Conservation (phyloP, 2,113 vertebrate species). For the Cricetomys ansorgei region DNA sequence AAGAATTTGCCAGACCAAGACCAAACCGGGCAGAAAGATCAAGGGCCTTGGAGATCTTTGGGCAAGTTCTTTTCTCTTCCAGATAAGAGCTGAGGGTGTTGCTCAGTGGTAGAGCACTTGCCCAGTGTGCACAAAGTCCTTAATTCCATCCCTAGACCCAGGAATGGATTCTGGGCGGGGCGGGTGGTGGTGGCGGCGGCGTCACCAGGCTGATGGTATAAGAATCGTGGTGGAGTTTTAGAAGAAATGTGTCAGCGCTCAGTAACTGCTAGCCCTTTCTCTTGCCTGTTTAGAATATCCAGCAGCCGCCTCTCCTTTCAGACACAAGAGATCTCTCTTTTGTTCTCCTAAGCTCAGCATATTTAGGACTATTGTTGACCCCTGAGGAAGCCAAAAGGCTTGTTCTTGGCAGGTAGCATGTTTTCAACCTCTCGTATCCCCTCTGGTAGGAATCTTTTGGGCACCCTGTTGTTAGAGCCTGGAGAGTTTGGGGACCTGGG, state of each 20-base stretch:
- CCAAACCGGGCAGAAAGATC: not conserved
- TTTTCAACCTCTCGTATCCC: constrained; percentile 83
- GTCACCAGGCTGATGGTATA: rapidly evolving
- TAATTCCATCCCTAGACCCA: not conserved
- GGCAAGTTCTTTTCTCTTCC: not conserved
- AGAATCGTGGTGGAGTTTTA: not conserved
- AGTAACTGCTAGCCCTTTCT: not conserved
- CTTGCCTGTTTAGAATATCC: not conserved
- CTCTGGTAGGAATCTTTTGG: constrained; percentile 76
- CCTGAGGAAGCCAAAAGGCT: not conserved
- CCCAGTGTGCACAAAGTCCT: not conserved
- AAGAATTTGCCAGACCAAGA: not conserved
- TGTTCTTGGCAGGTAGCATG: not conserved
- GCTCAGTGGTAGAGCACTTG: not conserved
- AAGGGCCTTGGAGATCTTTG: not conserved
- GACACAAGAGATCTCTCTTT: not conserved
- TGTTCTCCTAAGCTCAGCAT: not conserved
- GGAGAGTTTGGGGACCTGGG: constrained; percentile 85
- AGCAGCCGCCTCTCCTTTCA: not conserved
- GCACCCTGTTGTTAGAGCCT: constrained; percentile 89
- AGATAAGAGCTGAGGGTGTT: not conserved
- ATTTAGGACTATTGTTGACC: constrained; percentile 35
- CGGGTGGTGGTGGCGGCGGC: too few relatives aligned
- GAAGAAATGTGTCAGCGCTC: not conserved
- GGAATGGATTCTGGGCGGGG: too few relatives aligned